These are phyloP conservation scores for Amphiprion ocellaris DNA, from an alignment of 2,113 vertebrate species.

Conservation along the genomic window DNA sequence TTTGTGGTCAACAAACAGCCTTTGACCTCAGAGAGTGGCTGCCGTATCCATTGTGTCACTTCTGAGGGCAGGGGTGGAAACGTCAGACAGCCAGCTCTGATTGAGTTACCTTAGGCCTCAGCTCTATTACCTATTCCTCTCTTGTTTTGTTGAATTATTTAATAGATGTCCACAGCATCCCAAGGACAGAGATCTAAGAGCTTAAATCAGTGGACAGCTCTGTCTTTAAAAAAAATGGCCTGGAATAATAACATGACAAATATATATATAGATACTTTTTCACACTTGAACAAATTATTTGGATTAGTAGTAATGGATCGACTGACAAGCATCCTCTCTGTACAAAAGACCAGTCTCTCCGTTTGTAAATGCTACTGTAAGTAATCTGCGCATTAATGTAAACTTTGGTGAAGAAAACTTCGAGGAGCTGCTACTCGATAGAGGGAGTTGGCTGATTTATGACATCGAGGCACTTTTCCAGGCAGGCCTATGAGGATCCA, in stretches of 20 bases:
- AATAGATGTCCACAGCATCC: constrained; percentile 65
- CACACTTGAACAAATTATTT: not conserved
- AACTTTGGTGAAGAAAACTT: constrained; percentile 57
- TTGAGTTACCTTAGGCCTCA: constrained; percentile 76
- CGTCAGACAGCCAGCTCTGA: constrained; percentile 66
- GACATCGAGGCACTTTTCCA: constrained; percentile 53
- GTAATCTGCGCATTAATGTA: constrained; percentile 59
- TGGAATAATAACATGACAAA: not conserved
- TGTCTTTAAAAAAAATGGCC: not conserved
- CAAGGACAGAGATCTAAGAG: constrained; percentile 51
- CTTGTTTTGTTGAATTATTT: constrained; percentile 83
- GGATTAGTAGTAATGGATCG: not conserved
- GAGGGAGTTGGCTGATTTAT: constrained; percentile 73
- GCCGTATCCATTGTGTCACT: constrained; percentile 61
- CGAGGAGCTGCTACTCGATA: constrained; percentile 14
- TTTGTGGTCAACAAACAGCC: constrained; percentile 82
- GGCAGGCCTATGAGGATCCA: constrained; percentile 59
- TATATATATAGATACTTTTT: not conserved
- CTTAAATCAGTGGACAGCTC: constrained; percentile 46
- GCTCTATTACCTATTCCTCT: constrained; percentile 67
- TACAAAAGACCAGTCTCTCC: constrained; percentile 17
- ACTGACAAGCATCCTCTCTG: constrained; percentile 9
- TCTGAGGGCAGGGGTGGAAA: constrained; percentile 62
- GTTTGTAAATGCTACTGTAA: constrained; percentile 33
- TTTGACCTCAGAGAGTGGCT: constrained; percentile 79